Evolutionary conservation across 2,888 invertebrate species (phyloP).

Genomic region (Lochmaea crataegi): DNA sequence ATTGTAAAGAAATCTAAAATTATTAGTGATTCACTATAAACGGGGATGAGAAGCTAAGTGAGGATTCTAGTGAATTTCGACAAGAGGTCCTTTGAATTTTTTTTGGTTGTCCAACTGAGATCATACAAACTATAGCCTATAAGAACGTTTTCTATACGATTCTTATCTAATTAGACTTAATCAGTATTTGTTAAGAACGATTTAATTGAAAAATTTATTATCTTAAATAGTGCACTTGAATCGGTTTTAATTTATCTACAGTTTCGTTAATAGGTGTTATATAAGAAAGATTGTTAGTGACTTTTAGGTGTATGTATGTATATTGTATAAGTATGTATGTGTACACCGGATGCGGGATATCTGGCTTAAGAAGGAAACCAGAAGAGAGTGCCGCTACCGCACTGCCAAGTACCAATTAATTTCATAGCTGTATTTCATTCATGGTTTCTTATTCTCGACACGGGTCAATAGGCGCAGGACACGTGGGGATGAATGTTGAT

Average conservation of each 20-base stretch:
- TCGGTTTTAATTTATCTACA: slow-evolving; percentile 3
- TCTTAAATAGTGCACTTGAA: not conserved
- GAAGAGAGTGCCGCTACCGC: slow-evolving; percentile 48
- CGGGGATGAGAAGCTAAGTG: too few relatives aligned
- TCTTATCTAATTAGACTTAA: too few relatives aligned
- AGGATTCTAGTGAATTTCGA: too few relatives aligned
- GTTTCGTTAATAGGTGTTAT: slow-evolving; percentile 15
- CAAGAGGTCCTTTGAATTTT: too few relatives aligned
- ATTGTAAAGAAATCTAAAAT: too few relatives aligned
- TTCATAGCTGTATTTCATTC: slow-evolving; percentile 39
- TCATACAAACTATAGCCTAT: too few relatives aligned
- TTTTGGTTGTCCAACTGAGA: too few relatives aligned
- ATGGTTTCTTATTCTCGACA: slow-evolving; percentile 33
- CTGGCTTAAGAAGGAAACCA: slow-evolving; percentile 62
- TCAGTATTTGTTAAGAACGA: too few relatives aligned
- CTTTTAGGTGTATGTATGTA: slow-evolving; percentile 19
- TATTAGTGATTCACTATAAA: too few relatives aligned
- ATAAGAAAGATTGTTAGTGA: slow-evolving; percentile 16
- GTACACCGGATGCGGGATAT: slow-evolving; percentile 61
- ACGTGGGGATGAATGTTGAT: not conserved
- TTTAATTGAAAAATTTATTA: too few relatives aligned
- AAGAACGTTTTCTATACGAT: too few relatives aligned
- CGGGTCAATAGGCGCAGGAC: slow-evolving; percentile 41
- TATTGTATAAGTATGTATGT: slow-evolving; percentile 18
- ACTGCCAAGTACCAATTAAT: slow-evolving; percentile 42